These are phyloP conservation scores for Cartodere bifasciata DNA, from an alignment of 2,888 invertebrate genomes.

Conservation along the genomic window DNA sequence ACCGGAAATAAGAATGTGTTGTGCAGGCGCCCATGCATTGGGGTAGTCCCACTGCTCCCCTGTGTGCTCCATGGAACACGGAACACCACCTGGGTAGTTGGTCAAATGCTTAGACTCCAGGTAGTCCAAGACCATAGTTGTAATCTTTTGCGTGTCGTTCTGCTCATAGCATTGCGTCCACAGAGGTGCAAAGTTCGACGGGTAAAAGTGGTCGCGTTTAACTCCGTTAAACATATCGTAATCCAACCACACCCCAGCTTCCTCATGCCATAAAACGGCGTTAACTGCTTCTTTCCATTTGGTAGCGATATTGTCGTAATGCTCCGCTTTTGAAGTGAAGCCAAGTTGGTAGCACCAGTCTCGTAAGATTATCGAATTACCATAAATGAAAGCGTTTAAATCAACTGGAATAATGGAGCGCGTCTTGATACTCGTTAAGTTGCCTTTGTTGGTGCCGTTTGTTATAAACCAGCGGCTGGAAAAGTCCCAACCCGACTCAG, in stretches of 20 bases:
- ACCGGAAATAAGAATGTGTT: constrained; percentile 61
- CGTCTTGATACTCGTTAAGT: constrained; percentile 62
- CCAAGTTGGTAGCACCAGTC: constrained; percentile 50
- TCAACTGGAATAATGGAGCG: constrained; percentile 84
- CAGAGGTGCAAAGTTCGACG: constrained; percentile 69
- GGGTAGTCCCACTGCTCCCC: constrained; percentile 86
- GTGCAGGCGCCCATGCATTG: constrained; percentile 77
- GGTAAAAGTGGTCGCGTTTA: constrained; percentile 60
- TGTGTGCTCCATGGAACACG: constrained; percentile 61
- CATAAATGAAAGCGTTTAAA: constrained; percentile 74
- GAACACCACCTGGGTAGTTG: constrained; percentile 63
- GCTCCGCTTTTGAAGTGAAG: constrained; percentile 44
- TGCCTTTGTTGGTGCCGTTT: constrained; percentile 55
- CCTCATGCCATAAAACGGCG: constrained; percentile 75
- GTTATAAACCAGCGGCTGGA: constrained; percentile 79
- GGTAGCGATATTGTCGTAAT: constrained; percentile 49
- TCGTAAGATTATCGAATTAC: constrained; percentile 66
- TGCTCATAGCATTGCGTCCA: constrained; percentile 65
- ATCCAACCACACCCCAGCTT: constrained; percentile 78
- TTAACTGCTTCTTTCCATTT: constrained; percentile 53
- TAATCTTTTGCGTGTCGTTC: constrained; percentile 42
- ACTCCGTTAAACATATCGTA: constrained; percentile 57
- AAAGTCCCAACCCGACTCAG: constrained; percentile 95
- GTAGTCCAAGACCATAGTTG: constrained; percentile 51
- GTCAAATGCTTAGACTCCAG: constrained; percentile 50